These are phyloP conservation scores for Selenia dentaria DNA, from an alignment of 2,888 invertebrate genomes.

Conservation along the genomic window DNA sequence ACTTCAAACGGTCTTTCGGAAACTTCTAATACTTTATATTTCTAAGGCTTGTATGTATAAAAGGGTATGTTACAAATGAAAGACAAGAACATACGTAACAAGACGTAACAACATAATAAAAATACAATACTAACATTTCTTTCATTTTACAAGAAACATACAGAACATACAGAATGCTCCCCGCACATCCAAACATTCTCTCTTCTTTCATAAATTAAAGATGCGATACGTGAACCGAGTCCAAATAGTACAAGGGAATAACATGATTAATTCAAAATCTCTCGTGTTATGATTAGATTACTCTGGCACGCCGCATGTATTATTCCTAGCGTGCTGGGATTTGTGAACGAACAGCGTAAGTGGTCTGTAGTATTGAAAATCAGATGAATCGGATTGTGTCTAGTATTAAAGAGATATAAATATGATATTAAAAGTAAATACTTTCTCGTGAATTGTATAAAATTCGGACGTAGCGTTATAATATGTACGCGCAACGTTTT, in stretches of 20 bases:
- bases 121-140: too few species aligned
- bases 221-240: conserved; percentile 35
- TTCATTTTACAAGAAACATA: background rate
- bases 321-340: conserved; percentile 25
- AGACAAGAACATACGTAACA: background rate
- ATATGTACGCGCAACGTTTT: too few species aligned
- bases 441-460: too few species aligned
- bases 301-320: conserved; percentile 29
- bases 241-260: conserved; percentile 36
- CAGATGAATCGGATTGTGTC: conserved; percentile 1
- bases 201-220: conserved; percentile 21
- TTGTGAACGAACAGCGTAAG: conserved; percentile 11
- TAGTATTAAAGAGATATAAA: too few species aligned
- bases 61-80: too few species aligned
- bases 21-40: too few species aligned
- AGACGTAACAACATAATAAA: too few species aligned
- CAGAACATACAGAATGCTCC: background rate
- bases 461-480: too few species aligned
- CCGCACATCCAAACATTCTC: background rate
- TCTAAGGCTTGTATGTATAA: too few species aligned
- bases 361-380: conserved; percentile 5
- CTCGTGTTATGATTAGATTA: conserved; percentile 37
- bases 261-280: conserved; percentile 55
- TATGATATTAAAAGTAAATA: too few species aligned
- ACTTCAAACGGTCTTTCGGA: too few species aligned